phyloP scores from a whole-genome alignment of 2,113 vertebrate species.

The Corvus hawaiiensis region DNA sequence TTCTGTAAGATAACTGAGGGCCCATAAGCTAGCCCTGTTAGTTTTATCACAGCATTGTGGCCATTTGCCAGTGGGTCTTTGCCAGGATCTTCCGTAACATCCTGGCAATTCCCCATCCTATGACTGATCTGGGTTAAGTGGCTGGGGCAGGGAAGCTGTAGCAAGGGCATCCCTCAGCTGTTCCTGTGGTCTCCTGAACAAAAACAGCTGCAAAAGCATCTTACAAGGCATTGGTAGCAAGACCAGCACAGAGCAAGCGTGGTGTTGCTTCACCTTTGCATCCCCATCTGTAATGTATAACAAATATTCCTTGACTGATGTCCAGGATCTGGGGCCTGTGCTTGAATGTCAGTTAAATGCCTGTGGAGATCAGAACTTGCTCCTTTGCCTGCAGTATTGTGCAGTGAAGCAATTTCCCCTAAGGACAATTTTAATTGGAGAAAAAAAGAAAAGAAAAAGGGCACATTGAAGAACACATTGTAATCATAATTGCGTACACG shows the following conservation, averaged over 20 bases:
- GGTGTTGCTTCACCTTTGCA: neutral
- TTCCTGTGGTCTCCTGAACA: neutral
- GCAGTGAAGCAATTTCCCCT: neutral
- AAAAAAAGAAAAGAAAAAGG: neutral
- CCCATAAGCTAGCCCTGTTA: neutral
- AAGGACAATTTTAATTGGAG: neutral
- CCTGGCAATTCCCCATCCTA: neutral
- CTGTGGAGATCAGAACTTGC: neutral
- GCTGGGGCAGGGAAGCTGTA: neutral
- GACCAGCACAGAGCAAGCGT: neutral
- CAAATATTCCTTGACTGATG: neutral
- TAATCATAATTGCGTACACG: neutral
- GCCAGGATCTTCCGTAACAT: accelerated
- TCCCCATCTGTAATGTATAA: neutral
- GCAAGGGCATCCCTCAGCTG: neutral
- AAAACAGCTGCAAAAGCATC: neutral
- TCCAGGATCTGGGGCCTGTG: neutral
- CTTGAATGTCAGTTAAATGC: neutral
- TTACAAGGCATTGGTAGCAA: neutral
- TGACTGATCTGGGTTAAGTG: neutral
- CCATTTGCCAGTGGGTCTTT: neutral
- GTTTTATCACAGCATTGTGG: neutral
- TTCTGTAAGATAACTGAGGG: neutral
- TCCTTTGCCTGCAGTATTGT: neutral
- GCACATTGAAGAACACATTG: neutral